Percentiles rank a stretch among this genome's conserved stretches.
Evolutionary conservation across 2,888 invertebrate species (phyloP).

Genomic region (Tromatobia lineatoria): DNA sequence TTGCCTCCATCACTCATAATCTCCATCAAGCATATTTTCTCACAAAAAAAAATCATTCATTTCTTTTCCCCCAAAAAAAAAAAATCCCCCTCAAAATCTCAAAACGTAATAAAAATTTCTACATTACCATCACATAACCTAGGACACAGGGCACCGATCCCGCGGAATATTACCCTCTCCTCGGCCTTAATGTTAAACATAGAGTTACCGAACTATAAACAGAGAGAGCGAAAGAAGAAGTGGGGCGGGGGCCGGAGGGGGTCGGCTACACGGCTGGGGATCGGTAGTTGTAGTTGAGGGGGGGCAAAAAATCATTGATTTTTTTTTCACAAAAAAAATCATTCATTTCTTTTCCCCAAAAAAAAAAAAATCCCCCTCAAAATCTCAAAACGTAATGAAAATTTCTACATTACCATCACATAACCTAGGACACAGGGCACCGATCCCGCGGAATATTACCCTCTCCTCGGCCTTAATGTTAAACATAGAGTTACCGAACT

Average conservation of each 20-base stretch:
- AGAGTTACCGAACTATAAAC: slow-evolving; percentile 84
- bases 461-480: slow-evolving; percentile 82
- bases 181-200: slow-evolving; percentile 84
- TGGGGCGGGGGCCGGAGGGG: slow-evolving; percentile 15
- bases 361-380: not conserved
- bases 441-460: slow-evolving; percentile 60
- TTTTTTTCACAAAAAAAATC: too few relatives aligned
- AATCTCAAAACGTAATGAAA: not conserved
- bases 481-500: slow-evolving; percentile 84
- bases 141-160: slow-evolving; percentile 61
- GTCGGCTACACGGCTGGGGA: too few relatives aligned
- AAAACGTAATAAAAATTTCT: slow-evolving; percentile 10
- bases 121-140: slow-evolving; percentile 42
- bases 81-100: not conserved
- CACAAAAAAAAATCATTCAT: too few relatives aligned
- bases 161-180: slow-evolving; percentile 53
- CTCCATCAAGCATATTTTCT: too few relatives aligned
- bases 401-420: slow-evolving; percentile 44
- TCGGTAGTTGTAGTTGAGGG: too few relatives aligned
- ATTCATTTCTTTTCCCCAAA: too few relatives aligned
- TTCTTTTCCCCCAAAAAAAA: too few relatives aligned
- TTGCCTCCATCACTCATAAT: too few relatives aligned
- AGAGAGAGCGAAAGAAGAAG: slow-evolving; percentile 57
- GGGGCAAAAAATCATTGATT: too few relatives aligned
- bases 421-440: slow-evolving; percentile 56